phyloP scores from a whole-genome alignment of 53 echinoderm and acorn worm species.

The Echinometra lucunter region DNA sequence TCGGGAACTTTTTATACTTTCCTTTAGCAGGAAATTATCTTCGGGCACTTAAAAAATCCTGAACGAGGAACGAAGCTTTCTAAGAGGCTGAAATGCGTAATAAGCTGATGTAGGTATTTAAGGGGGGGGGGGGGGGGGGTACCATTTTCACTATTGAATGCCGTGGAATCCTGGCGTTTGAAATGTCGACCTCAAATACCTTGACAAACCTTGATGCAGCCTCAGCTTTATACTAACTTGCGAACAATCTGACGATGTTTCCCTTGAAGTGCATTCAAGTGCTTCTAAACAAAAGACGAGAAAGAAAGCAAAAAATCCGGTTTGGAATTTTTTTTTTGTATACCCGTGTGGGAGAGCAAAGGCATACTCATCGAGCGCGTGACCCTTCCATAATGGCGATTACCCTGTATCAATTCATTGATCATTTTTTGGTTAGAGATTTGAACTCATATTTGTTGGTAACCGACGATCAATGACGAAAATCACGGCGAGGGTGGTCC shows the following conservation, averaged over 20 bases:
- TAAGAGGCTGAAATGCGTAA: too few relatives aligned
- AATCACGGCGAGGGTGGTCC: neutral
- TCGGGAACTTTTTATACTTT: too few relatives aligned
- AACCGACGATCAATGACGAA: neutral
- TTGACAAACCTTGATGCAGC: neutral
- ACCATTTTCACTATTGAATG: too few relatives aligned
- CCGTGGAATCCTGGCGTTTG: too few relatives aligned
- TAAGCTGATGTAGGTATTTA: too few relatives aligned
- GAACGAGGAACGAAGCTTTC: too few relatives aligned
- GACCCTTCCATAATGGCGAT: neutral
- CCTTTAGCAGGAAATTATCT: too few relatives aligned
- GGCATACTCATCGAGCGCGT: neutral
- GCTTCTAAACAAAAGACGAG: neutral
- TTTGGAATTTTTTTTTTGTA: neutral
- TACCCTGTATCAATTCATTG: neutral
- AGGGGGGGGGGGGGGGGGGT: too few relatives aligned
- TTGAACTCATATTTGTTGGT: neutral
- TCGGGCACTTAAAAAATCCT: too few relatives aligned
- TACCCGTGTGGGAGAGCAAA: neutral
- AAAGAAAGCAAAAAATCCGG: neutral
- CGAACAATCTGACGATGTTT: too few relatives aligned
- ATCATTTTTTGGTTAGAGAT: neutral
- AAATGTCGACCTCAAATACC: neutral
- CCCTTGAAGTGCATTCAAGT: neutral
- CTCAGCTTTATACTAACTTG: conserved; percentile 1